Evolutionary conservation across 2,113 vertebrate species (phyloP).

Genomic region (Xyliphius kryptos): DNA sequence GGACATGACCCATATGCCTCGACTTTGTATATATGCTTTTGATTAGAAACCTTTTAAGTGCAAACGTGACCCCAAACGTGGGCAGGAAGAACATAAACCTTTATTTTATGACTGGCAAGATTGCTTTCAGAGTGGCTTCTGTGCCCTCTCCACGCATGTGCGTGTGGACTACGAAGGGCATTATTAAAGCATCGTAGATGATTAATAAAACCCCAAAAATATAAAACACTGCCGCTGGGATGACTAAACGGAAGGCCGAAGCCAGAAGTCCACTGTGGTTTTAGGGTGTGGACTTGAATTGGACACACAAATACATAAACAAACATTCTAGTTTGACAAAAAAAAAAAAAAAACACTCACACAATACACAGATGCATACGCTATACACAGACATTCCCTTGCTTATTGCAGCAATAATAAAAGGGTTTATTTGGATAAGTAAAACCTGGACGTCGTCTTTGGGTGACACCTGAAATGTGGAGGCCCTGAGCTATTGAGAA

Average conservation of each 20-base stretch:
- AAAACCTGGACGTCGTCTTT: slow-evolving; percentile 53
- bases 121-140: slow-evolving; percentile 5
- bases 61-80: slow-evolving; percentile 19
- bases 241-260: slow-evolving; percentile 13
- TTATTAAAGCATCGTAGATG: slow-evolving; percentile 1
- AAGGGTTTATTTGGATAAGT: slow-evolving; percentile 74
- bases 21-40: slow-evolving; percentile 10
- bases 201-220: no score
- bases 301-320: slow-evolving; percentile 12
- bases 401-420: slow-evolving; percentile 46
- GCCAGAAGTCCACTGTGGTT: background rate
- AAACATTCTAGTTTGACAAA: background rate
- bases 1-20: slow-evolving; percentile 4
- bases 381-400: slow-evolving; percentile 30
- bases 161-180: background rate
- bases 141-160: background rate
- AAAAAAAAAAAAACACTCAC: slow-evolving; percentile 14
- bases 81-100: slow-evolving; percentile 22
- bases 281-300: background rate
- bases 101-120: slow-evolving; percentile 19
- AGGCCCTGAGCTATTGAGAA: slow-evolving; percentile 91
- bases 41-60: slow-evolving; percentile 18
- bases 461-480: slow-evolving; percentile 77
- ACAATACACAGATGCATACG: slow-evolving; percentile 15
- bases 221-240: no score